These are phyloP conservation scores for Cenopis cana DNA, from an alignment of 2,888 invertebrate species.

Conservation along the genomic window DNA sequence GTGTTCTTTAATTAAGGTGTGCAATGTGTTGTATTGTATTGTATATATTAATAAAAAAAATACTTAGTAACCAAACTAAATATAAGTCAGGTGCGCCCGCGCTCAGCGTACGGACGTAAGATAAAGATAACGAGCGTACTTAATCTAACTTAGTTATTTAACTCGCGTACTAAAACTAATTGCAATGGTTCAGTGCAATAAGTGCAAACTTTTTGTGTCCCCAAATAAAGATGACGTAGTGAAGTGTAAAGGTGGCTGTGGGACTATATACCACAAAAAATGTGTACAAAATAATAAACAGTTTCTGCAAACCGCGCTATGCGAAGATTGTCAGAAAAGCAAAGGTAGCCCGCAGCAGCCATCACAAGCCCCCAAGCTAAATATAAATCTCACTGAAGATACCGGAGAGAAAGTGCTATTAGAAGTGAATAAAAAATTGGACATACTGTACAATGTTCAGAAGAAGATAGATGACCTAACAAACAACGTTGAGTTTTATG, in stretches of 20 bases:
- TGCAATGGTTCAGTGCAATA: conserved; percentile 10
- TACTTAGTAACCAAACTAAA: too few relatives aligned
- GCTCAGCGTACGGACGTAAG: conserved; percentile 9
- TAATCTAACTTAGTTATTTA: neutral
- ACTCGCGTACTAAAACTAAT: neutral
- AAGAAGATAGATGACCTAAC: conserved; percentile 37
- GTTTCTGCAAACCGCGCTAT: neutral
- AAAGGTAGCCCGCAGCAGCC: conserved; percentile 7
- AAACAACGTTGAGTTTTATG: conserved; percentile 41
- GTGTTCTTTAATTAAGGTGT: too few relatives aligned
- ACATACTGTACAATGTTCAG: conserved; percentile 35
- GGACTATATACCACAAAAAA: conserved; percentile 2
- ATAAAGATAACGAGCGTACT: neutral
- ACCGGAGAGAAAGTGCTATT: conserved; percentile 10
- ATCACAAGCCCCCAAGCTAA: neutral
- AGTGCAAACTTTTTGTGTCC: conserved; percentile 13
- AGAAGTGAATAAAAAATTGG: conserved; percentile 23
- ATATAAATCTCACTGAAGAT: conserved; percentile 6
- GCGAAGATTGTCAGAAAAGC: conserved; percentile 2
- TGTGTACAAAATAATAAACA: neutral
- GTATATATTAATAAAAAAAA: too few relatives aligned
- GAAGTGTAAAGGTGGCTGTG: conserved; percentile 14
- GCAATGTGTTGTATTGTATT: too few relatives aligned
- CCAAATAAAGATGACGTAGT: neutral
- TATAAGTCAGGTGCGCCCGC: conserved; percentile 2